A percentile compares a stretch with the other conserved stretches of the same genome.
phyloP scores from a whole-genome alignment of 1,140 invertebrate genomes.

The Drosophila biarmipes region DNA sequence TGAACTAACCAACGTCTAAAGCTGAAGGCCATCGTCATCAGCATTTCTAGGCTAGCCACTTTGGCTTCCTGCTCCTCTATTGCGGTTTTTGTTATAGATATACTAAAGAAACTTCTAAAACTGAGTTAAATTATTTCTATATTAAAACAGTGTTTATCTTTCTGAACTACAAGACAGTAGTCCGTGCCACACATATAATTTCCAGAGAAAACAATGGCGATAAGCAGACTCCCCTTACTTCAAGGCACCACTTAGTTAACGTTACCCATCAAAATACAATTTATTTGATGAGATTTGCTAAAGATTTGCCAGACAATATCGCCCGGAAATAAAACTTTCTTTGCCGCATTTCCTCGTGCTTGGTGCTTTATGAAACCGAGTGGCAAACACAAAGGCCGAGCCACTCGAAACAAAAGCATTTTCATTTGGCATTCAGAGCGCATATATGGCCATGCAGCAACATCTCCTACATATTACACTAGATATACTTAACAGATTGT shows the following conservation, averaged over 20 bases:
- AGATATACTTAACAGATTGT: conserved; percentile 16
- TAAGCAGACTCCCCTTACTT: background rate
- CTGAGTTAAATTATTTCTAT: background rate
- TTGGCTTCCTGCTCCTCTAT: background rate
- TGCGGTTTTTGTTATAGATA: background rate
- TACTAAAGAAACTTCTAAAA: background rate
- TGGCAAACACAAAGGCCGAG: conserved; percentile 36
- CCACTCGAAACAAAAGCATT: conserved; percentile 38
- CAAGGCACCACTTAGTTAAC: background rate
- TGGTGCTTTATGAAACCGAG: conserved; percentile 12
- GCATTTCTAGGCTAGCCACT: background rate
- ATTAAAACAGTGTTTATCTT: background rate
- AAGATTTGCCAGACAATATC: background rate
- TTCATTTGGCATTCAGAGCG: conserved; percentile 34
- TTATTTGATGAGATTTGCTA: background rate
- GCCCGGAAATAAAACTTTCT: conserved; percentile 32
- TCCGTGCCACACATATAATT: background rate
- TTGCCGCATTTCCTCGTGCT: conserved; percentile 13
- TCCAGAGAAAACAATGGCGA: background rate
- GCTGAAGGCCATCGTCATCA: background rate
- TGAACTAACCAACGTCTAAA: background rate
- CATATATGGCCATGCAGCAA: conserved; percentile 25
- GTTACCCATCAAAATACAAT: background rate
- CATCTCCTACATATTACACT: conserved; percentile 6
- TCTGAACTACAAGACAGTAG: background rate